Evolutionary conservation across 2,797 vertebrate genomes (phyloP), one percentile per base, ranked within the genome.

Genomic region (Echiichthys vipera): DNA sequence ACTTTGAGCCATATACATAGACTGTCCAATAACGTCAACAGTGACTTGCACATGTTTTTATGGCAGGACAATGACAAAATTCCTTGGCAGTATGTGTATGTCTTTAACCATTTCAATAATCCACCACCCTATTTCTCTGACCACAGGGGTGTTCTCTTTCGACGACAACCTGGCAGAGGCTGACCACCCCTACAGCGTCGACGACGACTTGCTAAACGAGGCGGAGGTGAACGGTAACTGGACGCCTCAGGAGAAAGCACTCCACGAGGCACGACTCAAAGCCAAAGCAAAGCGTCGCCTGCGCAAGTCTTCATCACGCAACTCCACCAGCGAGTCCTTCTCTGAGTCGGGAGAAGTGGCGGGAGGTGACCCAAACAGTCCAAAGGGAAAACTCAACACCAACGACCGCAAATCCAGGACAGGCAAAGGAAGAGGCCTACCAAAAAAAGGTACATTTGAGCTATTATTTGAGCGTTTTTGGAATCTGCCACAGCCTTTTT

Each of bases 391-490:
- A 72, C 72, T 80, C 29, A 83, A 85, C 59, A 79, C 77, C 74
- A 93, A 92, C 0, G 96, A 96, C 92, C 93, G 96, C 79, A 94
- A 94, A 76, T 96, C 96, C 40, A 93, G 96, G 65, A 91, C 91
- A 3, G 96, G 96, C 57, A 97, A 96, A 84, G 96, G 96, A 40
- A 85, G 96, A 6, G 96, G 96, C 12, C 92, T 97, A 54, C 96
- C 96, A 40, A 97, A 97, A 73, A 97, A 97, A 94, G 96, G 96
- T 97, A 49, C 8, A 25, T 36, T 54, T 24, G 20, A 51, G 37
- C 22, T 20, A 13, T 8, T 45, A 0, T 47, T 27, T 51, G n/a
- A n/a, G n/a, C n/a, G n/a, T n/a, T 36, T 57, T n/a, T 5, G 18
- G n/a, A 25, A 57, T 27, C 22, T 50, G 50, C 22, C 18, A 17